Evolutionary conservation across 1,140 invertebrate species (phyloP), one percentile per base, ranked within the genome.

Genomic region (Hyles vespertilio): DNA sequence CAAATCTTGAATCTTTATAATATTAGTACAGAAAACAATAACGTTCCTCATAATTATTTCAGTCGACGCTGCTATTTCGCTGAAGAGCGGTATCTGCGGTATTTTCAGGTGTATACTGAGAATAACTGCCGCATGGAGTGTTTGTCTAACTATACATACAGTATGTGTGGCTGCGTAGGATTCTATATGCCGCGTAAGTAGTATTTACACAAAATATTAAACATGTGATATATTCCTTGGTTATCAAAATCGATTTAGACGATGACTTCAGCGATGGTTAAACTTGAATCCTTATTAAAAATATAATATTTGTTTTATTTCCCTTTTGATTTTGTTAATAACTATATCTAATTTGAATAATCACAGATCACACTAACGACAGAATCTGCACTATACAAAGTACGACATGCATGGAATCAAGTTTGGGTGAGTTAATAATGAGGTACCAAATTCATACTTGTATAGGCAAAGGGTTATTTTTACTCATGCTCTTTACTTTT

Each of bases 51-150:
- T 40, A 40, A 40, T 5, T 40, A 8, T 64, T 60, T 36, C 58
- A 72, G 83, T 59, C 79, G 91, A 0, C 89, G 91, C 48, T 92
- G 92, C 65, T 92, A 87, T 67, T 90, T 92, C 11, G 78, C 83
- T 8, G 58, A 75, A 6, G 92, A 92, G 59, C 79, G 89, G 7
- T 60, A 72, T 7, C 68, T 93, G 8, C 76, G 77, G 32, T 92
- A 89, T 68, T 93, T 91, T 64, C 84, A 89, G 59, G 91, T 91
- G 3, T 94, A 94, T 68, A 94, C 92, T 0, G 92, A 93, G 65
- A 89, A 89, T 47, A 68, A 75, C 12, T 73, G 70, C 47, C 12
- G 43, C 43, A n/a, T 65, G 5, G 64, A 73, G 32, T 68, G 68
- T 32, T 47, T 58, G 9, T 47, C 56, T 5, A 51, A 63, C 5